Evolutionary conservation across 2,888 invertebrate genomes (phyloP).

Genomic region (Augochlorella aurata): DNA sequence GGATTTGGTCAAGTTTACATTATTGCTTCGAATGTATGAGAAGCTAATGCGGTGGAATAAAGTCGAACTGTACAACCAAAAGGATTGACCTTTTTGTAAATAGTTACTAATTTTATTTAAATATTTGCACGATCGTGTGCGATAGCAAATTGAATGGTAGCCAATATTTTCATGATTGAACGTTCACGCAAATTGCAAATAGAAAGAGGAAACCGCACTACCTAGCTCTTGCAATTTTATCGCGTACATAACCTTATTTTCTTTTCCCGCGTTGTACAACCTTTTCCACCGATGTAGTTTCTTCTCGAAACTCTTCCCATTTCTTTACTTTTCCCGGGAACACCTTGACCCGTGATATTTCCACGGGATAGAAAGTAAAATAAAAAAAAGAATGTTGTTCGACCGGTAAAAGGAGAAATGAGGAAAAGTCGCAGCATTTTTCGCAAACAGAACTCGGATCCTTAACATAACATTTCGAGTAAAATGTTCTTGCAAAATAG

Average conservation of each 20-base stretch:
- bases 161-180: background rate
- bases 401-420: conserved; percentile 1
- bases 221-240: background rate
- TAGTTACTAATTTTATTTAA: background rate
- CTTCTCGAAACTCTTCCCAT: conserved; percentile 23
- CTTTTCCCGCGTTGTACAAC: background rate
- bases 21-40: too few species aligned
- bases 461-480: background rate
- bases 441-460: background rate
- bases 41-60: too few species aligned
- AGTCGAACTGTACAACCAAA: too few species aligned
- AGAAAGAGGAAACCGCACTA: conserved; percentile 4
- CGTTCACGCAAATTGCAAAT: background rate
- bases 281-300: conserved; percentile 21
- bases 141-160: conserved; percentile 6
- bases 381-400: background rate
- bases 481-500: background rate
- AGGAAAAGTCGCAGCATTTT: background rate
- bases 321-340: conserved; percentile 22
- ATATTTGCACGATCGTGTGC: background rate
- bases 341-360: conserved; percentile 39
- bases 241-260: background rate
- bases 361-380: conserved; percentile 2
- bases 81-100: too few species aligned
- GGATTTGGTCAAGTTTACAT: too few species aligned